Base-by-base conservation (phyloP, 1,140 invertebrate species). In the Rhagoletis pomonella region DNA sequence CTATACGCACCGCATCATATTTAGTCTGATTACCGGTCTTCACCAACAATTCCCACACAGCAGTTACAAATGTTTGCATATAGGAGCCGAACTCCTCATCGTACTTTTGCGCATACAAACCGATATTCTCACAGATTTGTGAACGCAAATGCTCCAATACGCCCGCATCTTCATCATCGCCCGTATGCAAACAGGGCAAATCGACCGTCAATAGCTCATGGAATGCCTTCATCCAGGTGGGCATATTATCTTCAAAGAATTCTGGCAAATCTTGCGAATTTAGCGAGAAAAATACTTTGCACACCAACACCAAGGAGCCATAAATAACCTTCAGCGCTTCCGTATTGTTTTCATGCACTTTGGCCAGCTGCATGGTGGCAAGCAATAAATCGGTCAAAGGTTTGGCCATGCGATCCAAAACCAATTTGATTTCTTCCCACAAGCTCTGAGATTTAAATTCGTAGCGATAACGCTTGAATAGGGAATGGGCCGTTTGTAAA, bases 241-340 rank as follows among this genome's bases (percentile, higher is more conserved):
- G 94, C 96, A 99, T 99, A 91, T 99, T 98, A 91, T 99, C 99
- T 94, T 99, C 98, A 94, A 99, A 99, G 94, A 98, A 99, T 94
- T 99, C 98, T 0, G 99, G 98, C 89, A 99, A 94, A 94, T 99
- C 99, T 95, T 99, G 98, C 89, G 95, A 98, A 94, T 99, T 99
- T 4, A 99, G 94, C 3, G 98, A 99, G 93, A 98, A 98, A 94
- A 99, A 99, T 42, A 99, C 97, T 94, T 99, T 99, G 89, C 96
- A 96, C n/a, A 99, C 96, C 2, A 99, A 94, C 39, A 97, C 95
- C 69, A 99, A 94, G 0, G 98, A 98, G 88, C 96, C 97, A 90
- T 98, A 99, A 89, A 99, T 97, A 12, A 98, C 95, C 93, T 96
- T 96, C 9, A 99, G 93, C 1, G 97, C 97, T 90, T 96, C 95